These are phyloP conservation scores for Strix uralensis DNA, from an alignment of 2,113 vertebrate species.

Conservation along the genomic window DNA sequence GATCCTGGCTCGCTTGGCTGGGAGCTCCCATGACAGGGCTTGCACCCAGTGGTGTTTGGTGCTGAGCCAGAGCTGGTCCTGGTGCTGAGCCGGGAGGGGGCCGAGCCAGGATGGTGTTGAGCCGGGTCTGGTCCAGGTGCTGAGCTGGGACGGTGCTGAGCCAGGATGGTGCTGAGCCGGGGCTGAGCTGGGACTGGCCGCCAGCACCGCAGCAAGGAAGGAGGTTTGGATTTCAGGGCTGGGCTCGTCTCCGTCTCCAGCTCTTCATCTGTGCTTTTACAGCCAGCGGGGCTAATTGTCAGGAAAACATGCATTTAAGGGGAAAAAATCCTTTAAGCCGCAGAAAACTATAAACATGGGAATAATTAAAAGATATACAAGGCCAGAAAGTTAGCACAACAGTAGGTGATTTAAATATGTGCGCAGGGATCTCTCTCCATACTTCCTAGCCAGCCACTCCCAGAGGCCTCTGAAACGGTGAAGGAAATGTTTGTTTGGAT, in stretches of 20 bases:
- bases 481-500: neutral
- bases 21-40: neutral
- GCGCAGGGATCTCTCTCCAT: neutral
- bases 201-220: fast-evolving
- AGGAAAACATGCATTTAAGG: neutral
- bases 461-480: neutral
- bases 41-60: no score
- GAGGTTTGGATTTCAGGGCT: neutral
- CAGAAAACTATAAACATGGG: neutral
- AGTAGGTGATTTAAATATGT: neutral
- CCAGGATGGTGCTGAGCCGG: neutral
- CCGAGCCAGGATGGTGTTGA: neutral
- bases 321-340: neutral
- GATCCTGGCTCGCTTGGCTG: neutral
- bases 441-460: neutral
- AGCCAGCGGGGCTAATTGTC: neutral
- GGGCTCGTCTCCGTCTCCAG: neutral
- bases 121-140: no score
- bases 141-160: neutral
- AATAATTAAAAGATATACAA: neutral
- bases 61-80: neutral
- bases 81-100: neutral
- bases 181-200: fast-evolving
- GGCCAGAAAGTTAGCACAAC: neutral
- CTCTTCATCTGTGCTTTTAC: neutral